Percentiles rank a stretch among this genome's conserved stretches.
These are phyloP conservation scores for Syngnathus scovelli DNA, from an alignment of 2,113 vertebrate species.

Conservation along the genomic window DNA sequence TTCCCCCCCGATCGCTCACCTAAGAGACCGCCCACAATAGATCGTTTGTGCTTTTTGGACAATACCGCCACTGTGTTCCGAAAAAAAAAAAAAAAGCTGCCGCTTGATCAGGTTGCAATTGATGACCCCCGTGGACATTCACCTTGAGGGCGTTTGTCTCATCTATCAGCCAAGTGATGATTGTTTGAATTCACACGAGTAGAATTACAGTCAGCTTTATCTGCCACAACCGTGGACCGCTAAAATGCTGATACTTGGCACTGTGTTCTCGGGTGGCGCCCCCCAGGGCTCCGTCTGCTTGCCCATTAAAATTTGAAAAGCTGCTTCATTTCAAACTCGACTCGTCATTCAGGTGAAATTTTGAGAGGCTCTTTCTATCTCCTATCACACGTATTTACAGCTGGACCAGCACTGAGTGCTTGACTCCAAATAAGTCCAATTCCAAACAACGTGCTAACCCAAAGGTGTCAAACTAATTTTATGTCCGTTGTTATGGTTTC, in stretches of 20 bases:
- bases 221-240: conserved; percentile 8
- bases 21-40: conserved; percentile 9
- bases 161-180: conserved; percentile 31
- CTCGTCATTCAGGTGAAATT: conserved; percentile 36
- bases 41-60: neutral
- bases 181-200: conserved; percentile 24
- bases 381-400: conserved; percentile 55
- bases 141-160: conserved; percentile 50
- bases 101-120: conserved; percentile 48
- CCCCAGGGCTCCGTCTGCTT: conserved; percentile 38
- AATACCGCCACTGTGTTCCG: neutral
- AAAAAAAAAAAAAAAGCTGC: conserved; percentile 44
- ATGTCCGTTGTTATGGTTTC: too few species aligned
- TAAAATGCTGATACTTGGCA: conserved; percentile 33
- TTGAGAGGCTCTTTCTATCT: conserved; percentile 50
- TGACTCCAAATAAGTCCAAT: neutral
- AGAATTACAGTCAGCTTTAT: conserved; percentile 26
- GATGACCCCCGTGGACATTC: conserved; percentile 52
- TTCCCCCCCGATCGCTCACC: conserved; percentile 8
- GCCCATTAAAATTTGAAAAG: conserved; percentile 66
- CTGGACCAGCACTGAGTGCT: conserved; percentile 32
- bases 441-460: conserved; percentile 8
- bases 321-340: conserved; percentile 51
- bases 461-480: too few species aligned
- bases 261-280: conserved; percentile 49